Percentiles rank a stretch among this genome's conserved stretches.
phyloP scores from a whole-genome alignment of 2,888 invertebrate species.

The Branchellion lobata region DNA sequence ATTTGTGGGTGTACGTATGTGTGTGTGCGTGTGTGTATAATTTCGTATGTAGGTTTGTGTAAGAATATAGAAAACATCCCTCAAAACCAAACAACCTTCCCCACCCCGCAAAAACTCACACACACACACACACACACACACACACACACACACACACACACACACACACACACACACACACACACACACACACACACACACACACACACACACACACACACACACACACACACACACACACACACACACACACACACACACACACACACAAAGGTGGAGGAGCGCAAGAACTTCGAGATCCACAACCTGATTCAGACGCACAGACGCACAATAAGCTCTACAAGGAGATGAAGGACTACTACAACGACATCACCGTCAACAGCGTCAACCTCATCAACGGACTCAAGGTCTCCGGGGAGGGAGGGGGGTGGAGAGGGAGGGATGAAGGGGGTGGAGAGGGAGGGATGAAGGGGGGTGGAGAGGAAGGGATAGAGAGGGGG shows the following conservation, averaged over 20 bases:
- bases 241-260: neutral
- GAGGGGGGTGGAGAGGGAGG: neutral
- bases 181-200: neutral
- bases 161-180: neutral
- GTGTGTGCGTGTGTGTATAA: no score
- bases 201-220: neutral
- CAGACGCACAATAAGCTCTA: constrained; percentile 25
- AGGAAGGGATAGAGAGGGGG: neutral
- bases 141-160: no score
- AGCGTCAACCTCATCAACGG: constrained; percentile 40
- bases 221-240: constrained; percentile 5
- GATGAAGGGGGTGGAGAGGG: neutral
- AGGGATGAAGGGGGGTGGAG: neutral
- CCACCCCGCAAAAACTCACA: no score
- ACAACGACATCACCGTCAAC: constrained; percentile 39
- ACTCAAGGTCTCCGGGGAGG: neutral
- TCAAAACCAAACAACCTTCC: no score
- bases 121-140: no score
- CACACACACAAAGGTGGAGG: constrained; percentile 1
- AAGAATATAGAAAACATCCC: no score
- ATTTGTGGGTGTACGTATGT: no score
- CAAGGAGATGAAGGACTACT: constrained; percentile 42
- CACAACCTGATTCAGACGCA: constrained; percentile 30
- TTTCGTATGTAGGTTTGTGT: no score
- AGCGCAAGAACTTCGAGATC: constrained; percentile 41